Evolutionary conservation across 2,113 vertebrate species (phyloP).

Genomic region (Petaurus breviceps): DNA sequence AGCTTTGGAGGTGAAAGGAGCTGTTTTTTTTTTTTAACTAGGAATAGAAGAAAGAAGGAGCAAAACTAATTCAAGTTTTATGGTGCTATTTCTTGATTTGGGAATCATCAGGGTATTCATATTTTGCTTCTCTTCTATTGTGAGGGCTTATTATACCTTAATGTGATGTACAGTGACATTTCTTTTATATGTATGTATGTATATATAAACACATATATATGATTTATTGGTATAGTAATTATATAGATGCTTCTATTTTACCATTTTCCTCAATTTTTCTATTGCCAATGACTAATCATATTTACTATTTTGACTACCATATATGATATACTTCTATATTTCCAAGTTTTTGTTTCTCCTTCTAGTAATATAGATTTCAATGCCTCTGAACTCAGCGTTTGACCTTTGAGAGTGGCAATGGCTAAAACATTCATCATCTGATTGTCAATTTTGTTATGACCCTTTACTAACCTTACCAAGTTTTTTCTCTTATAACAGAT

Average conservation of each 20-base stretch:
- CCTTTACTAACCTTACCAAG: no score
- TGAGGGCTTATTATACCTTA: not conserved
- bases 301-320: no score
- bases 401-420: not conserved
- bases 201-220: not conserved
- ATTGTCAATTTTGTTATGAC: not conserved
- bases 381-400: not conserved
- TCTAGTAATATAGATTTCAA: not conserved
- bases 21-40: not conserved
- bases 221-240: no score
- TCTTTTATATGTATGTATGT: not conserved
- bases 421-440: not conserved
- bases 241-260: no score
- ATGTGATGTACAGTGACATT: not conserved
- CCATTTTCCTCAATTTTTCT: not conserved
- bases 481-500: not conserved
- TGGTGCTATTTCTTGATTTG: not conserved
- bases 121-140: not conserved
- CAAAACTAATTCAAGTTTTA: constrained; percentile 19
- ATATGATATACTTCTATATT: not conserved
- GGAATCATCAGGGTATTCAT: not conserved
- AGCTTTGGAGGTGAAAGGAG: not conserved
- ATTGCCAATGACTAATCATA: not conserved
- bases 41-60: not conserved
- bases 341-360: not conserved